These are phyloP conservation scores for Orchestia grillus DNA, from an alignment of 1,140 invertebrate species.

Conservation along the genomic window DNA sequence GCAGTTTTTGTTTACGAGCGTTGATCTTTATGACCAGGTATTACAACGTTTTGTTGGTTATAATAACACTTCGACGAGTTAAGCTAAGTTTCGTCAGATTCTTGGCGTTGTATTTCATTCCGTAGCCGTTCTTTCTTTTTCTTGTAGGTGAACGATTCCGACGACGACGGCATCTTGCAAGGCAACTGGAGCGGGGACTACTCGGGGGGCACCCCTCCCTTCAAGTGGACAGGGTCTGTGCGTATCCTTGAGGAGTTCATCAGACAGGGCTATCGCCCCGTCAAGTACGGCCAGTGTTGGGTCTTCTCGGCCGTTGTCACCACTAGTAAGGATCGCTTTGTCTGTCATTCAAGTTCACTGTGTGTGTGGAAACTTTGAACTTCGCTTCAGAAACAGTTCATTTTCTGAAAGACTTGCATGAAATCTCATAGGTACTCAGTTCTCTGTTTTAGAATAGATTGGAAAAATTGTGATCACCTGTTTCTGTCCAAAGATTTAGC, in stretches of 20 bases:
- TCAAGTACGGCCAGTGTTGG: slow-evolving; percentile 86
- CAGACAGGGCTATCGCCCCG: slow-evolving; percentile 74
- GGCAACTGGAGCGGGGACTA: slow-evolving; percentile 83
- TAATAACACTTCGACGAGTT: neutral
- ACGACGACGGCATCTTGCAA: slow-evolving; percentile 79
- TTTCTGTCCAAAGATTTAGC: neutral
- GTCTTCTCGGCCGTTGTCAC: slow-evolving; percentile 82
- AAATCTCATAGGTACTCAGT: neutral
- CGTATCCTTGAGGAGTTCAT: slow-evolving; percentile 78
- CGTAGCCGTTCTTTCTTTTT: neutral
- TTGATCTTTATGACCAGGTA: neutral
- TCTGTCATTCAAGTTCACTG: neutral
- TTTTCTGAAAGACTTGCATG: neutral
- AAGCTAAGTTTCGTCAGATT: neutral
- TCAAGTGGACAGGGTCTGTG: slow-evolving; percentile 79
- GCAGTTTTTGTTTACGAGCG: too few relatives aligned
- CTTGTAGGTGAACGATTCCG: slow-evolving; percentile 78
- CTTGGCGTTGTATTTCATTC: neutral
- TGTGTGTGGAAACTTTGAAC: neutral
- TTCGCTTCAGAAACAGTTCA: neutral
- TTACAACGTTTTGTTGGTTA: neutral
- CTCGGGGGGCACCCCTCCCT: slow-evolving; percentile 78
- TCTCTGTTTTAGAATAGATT: neutral
- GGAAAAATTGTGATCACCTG: neutral
- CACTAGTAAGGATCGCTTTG: slow-evolving; percentile 73